phyloP scores from a whole-genome alignment of 2,888 invertebrate species.

The Nomada lathburiana region DNA sequence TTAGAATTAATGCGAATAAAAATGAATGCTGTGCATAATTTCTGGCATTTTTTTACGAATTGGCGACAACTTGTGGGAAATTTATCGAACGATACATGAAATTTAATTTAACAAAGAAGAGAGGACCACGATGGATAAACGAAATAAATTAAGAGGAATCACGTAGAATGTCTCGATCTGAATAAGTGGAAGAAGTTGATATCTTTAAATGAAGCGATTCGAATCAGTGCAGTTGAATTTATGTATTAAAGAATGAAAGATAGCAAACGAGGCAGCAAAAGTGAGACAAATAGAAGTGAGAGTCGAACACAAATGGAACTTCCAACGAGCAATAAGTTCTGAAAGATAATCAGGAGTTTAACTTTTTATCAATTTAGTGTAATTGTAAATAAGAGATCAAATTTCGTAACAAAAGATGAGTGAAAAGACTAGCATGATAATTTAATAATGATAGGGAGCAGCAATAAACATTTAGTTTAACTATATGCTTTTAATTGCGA shows the following conservation, averaged over 20 bases:
- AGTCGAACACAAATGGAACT: not conserved
- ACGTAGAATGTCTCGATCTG: not conserved
- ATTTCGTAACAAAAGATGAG: no score
- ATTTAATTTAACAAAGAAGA: not conserved
- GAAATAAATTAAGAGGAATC: not conserved
- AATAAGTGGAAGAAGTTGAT: not conserved
- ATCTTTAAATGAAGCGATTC: slow-evolving; percentile 6
- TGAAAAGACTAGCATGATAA: no score
- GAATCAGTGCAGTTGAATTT: not conserved
- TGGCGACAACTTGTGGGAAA: not conserved
- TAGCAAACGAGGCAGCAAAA: not conserved
- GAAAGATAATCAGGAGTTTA: slow-evolving; percentile 27
- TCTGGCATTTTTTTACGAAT: no score
- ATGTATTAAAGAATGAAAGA: not conserved
- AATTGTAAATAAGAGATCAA: not conserved
- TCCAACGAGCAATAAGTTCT: slow-evolving; percentile 24
- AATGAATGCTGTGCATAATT: no score
- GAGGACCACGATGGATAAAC: not conserved
- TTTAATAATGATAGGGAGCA: not conserved
- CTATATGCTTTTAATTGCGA: not conserved
- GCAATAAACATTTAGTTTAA: slow-evolving; percentile 2
- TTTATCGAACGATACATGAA: not conserved
- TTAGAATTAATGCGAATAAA: no score
- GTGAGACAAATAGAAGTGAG: not conserved
- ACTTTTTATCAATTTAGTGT: slow-evolving; percentile 1